Conservation (phyloP, 2,113 vertebrate genomes). For the Neogobius melanostomus region DNA sequence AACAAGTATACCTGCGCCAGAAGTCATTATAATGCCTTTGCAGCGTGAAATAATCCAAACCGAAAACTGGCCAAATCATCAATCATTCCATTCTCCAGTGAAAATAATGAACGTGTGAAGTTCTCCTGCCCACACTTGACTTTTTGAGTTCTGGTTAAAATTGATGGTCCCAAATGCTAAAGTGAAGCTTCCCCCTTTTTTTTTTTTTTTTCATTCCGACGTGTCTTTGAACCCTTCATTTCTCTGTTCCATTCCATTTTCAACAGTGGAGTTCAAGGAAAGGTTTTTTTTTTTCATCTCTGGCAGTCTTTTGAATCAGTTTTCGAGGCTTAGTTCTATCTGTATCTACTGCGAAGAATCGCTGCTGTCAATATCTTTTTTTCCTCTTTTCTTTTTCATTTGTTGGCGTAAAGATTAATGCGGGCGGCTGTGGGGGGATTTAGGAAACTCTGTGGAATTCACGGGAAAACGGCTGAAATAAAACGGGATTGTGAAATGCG, state of each 20-base stretch:
- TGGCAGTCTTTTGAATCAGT: constrained; percentile 9
- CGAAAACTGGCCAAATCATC: constrained; percentile 2
- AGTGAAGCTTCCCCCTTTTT: constrained; percentile 1
- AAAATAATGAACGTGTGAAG: not conserved
- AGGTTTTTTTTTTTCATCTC: constrained; percentile 18
- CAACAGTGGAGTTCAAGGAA: constrained; percentile 12
- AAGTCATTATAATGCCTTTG: no score
- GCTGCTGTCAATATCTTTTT: constrained; percentile 24
- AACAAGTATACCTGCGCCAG: no score
- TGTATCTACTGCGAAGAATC: constrained; percentile 1
- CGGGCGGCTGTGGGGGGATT: constrained; percentile 3
- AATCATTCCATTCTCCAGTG: not conserved
- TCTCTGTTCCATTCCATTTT: constrained; percentile 27
- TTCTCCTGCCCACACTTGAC: constrained; percentile 11
- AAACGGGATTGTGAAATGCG: not conserved
- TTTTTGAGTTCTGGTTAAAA: constrained; percentile 31
- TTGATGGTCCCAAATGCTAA: constrained; percentile 14
- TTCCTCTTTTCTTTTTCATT: not conserved
- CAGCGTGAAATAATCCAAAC: not conserved
- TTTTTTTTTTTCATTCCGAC: not conserved
- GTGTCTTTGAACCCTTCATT: constrained; percentile 39
- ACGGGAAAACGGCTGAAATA: constrained; percentile 8
- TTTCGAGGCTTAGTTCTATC: constrained; percentile 21
- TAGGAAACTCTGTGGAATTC: constrained; percentile 4
- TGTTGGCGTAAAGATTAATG: constrained; percentile 10